phyloP scores from a whole-genome alignment of 2,888 invertebrate species.

The Dryococelus australis region DNA sequence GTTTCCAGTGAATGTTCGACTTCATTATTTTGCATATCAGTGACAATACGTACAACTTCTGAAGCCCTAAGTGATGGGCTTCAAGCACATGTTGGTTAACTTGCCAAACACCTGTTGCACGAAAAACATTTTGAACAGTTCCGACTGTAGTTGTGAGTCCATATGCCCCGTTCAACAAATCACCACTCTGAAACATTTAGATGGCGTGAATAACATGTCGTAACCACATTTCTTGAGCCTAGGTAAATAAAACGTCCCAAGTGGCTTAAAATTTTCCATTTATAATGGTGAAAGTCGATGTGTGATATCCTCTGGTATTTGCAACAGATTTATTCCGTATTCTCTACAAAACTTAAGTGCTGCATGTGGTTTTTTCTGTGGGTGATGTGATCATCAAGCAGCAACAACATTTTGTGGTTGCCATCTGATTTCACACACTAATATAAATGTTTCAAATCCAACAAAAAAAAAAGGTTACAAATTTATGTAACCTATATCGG shows the following conservation, averaged over 20 bases:
- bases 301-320: not conserved
- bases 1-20: not conserved
- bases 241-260: slow-evolving; percentile 45
- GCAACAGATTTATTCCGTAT: slow-evolving; percentile 34
- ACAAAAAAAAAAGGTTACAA: slow-evolving; percentile 29
- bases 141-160: slow-evolving; percentile 41
- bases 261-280: slow-evolving; percentile 49
- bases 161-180: slow-evolving; percentile 47
- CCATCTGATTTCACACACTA: slow-evolving; percentile 22
- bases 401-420: slow-evolving; percentile 31
- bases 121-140: slow-evolving; percentile 43
- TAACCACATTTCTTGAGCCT: slow-evolving; percentile 47
- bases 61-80: slow-evolving; percentile 40
- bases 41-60: not conserved
- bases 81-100: slow-evolving; percentile 45
- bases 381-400: slow-evolving; percentile 39
- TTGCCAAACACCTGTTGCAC: slow-evolving; percentile 45
- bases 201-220: slow-evolving; percentile 36
- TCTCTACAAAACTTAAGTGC: slow-evolving; percentile 33
- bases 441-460: slow-evolving; percentile 34
- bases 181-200: slow-evolving; percentile 42
- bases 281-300: slow-evolving; percentile 38
- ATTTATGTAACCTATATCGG: slow-evolving; percentile 34
- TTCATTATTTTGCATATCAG: not conserved
- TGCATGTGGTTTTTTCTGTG: slow-evolving; percentile 35